A percentile compares a stretch with the other conserved stretches of the same genome.
phyloP scores from a whole-genome alignment of 1,140 invertebrate genomes.

The Drosophila gunungcola region DNA sequence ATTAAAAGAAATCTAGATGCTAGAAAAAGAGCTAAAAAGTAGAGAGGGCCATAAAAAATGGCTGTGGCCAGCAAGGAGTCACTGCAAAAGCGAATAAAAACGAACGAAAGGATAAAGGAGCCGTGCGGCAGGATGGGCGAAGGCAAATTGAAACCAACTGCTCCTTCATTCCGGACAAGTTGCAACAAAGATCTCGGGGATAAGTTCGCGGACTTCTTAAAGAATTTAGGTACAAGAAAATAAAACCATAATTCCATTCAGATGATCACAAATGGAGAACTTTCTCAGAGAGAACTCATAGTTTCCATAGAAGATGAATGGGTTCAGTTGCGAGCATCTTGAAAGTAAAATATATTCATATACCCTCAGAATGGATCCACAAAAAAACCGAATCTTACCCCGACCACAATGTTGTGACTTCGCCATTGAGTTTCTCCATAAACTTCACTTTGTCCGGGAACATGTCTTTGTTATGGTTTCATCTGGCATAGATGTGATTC shows the following conservation, averaged over 20 bases:
- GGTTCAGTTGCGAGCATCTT: slow-evolving; percentile 8
- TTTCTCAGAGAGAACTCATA: slow-evolving; percentile 4
- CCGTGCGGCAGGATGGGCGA: slow-evolving; percentile 1
- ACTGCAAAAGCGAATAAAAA: slow-evolving; percentile 37
- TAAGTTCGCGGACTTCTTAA: slow-evolving; percentile 27
- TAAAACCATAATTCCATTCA: slow-evolving; percentile 6
- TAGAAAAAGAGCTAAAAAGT: slow-evolving; percentile 26
- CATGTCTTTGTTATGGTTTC: slow-evolving; percentile 37
- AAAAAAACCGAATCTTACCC: slow-evolving; percentile 24
- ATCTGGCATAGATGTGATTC: slow-evolving; percentile 30
- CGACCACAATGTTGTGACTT: slow-evolving; percentile 35
- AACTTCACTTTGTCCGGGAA: slow-evolving; percentile 5
- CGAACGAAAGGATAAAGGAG: slow-evolving; percentile 26
- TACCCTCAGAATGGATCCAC: slow-evolving; percentile 10
- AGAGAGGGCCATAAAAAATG: slow-evolving; percentile 68
- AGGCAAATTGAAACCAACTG: slow-evolving; percentile 41
- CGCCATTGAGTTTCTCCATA: slow-evolving; percentile 9
- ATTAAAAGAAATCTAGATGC: slow-evolving; percentile 80
- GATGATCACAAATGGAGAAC: neutral
- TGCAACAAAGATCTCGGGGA: slow-evolving; percentile 22
- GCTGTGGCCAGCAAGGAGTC: slow-evolving; percentile 63
- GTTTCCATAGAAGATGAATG: slow-evolving; percentile 11
- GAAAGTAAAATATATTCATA: slow-evolving; percentile 11
- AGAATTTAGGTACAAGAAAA: slow-evolving; percentile 13
- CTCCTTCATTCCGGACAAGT: slow-evolving; percentile 16